Evolutionary conservation across 2,888 invertebrate genomes (phyloP), one percentile per base, ranked within the genome.

Genomic region (Syritta pipiens): DNA sequence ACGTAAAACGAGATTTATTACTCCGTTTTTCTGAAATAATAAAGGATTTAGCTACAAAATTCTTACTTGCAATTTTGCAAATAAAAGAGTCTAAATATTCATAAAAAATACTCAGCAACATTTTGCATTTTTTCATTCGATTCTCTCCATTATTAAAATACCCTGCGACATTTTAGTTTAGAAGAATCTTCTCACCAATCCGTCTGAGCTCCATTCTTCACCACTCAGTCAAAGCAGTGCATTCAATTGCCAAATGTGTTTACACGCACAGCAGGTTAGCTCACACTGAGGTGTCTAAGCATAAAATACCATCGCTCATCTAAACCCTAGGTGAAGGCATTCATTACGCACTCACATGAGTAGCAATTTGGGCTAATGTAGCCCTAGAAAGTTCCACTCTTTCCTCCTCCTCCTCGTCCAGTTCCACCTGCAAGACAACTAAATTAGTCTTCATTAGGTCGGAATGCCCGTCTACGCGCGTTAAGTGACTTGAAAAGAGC

Each of bases 401-500:
- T 44, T 20, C 57, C n/a, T n/a, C 42, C 59, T 24, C 49, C 55
- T 40, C 9, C 32, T 49, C 40, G 14, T 19, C 4, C 10, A 57
- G n/a, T 46, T 67, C 30, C 2, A 12, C 30, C 4, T 9, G 4
- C 2, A 24, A 40, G 35, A 19, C 63, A 49, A 35, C 44, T 35
- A 65, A 74, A 49, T 26, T 32, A 28, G 49, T 57, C 49, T 51
- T 74, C 17, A 51, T 65, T 65, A 42, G 63, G 44, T 49, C 10
- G 26, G 42, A 65, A 74, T 53, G 49, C 60, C 22, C 26, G 51
- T 53, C 53, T 55, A 55, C 12, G 37, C 46, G 60, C 53, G 60
- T 40, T 75, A 75, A 75, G 59, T 74, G 74, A 51, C 49, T 65
- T 51, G 46, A 20, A 65, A 63, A 63, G 6, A 12, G 44, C 32